Base-by-base conservation (phyloP, 2,113 vertebrate genomes). In the Sus scrofa region DNA sequence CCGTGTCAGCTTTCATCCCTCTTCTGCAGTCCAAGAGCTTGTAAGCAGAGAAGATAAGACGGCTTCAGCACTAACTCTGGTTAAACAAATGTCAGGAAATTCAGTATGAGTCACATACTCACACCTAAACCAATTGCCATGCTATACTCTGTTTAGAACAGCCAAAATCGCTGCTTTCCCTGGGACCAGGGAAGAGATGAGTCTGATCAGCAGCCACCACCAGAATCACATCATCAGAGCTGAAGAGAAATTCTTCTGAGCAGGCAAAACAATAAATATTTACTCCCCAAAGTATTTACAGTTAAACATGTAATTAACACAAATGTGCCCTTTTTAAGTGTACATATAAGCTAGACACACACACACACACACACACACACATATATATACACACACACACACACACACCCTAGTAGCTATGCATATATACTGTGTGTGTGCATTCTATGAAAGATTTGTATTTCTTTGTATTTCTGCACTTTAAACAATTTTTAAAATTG, bases 261-360 rank as follows among this genome's bases (percentile, higher is more conserved):
- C 30, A 91, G 34, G 44, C 15, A 39, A 94, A 83, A 96, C 22
- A 67, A n/a, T 63, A 92, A 91, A 24, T 54, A 56, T 65, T 65
- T n/a, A 84, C 30, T 74, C n/a, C 13, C 56, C 1, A 39, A 62
- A 87, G 24, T 63, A 62, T 87, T 83, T 67, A 37, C 2, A 78
- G 24, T 63, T 62, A 85, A 81, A 19, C 74, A 2, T 78, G 54
- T 0, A 39, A 50, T 37, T 52, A 92, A 1, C n/a, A 37, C 52
- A 70, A 91, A 24, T 3, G 10, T 50, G 13, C 44, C 30, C 24
- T 30, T 91, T 60, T 60, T 79, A 63, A 13, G 15, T 39, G 30
- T 68, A 68, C 22, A 44, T 50, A n/a, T 4, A 24, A 92, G 6
- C 54, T 39, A 26, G 44, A 50, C 14, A 74, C 39, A 50, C 24